Evolutionary conservation across 2,888 invertebrate species (phyloP), one percentile per base, ranked within the genome.

Genomic region (Acleris cristana): DNA sequence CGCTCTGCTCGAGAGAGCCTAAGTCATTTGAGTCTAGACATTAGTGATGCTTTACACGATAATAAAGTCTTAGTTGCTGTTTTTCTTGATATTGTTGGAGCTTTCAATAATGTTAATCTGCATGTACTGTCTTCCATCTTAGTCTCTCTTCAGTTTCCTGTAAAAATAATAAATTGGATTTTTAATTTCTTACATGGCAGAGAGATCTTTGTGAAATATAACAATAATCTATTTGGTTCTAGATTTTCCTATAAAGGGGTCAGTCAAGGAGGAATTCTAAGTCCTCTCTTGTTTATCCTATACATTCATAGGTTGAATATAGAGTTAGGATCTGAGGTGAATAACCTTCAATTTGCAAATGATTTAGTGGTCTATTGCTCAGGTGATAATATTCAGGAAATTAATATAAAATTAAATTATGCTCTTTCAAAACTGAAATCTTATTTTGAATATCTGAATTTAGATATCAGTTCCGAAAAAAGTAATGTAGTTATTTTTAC

Each of bases 101-200:
- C 70, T 3, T 68, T 70, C 18, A 65, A 70, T 44, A 70, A 19
- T 65, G 64, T 69, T 10, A 64, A 68, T 64, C 34, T 40, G 40
- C 7, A 52, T 55, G 54, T 69, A 56, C 45, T 60, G 18, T 52
- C 10, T 21, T 23, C 12, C 16, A 57, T 57, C 40, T 14, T 62
- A 16, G 5, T 23, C 14, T 16, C 3, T 23, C 23, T 52, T 21
- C 19, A 23, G 12, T 26, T 23, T 19, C 23, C 5, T 23, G 52
- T 12, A 23, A 14, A 23, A 52, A 23, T 14, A 23, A 6, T 52
- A 23, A 6, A 26, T 26, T 26, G 26, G 26, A 26, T 26, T 26
- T 26, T 26, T 4, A 3, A 4, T 26, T 26, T 26, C 1, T n/a
- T n/a, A n/a, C n/a, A n/a, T n/a, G n/a, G n/a, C n/a, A n/a, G n/a